Evolutionary conservation across 2,888 invertebrate species (phyloP), one percentile per base, ranked within the genome.

Genomic region (Azorinus chamasolen): DNA sequence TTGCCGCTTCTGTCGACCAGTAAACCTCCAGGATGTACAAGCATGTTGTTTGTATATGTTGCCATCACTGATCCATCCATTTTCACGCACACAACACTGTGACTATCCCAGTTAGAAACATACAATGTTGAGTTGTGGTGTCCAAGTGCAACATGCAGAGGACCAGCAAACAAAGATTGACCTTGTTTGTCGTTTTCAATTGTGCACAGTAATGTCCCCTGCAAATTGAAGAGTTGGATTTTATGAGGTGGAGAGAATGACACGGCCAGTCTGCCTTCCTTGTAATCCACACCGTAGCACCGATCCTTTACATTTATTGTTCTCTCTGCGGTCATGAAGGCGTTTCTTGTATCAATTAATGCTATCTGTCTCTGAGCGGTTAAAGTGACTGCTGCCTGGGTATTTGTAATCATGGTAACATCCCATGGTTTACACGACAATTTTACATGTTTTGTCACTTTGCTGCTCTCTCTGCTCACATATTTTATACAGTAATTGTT

Each of bases 401-500:
- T n/a, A n/a, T n/a, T n/a, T n/a, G n/a, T n/a, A n/a, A n/a, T n/a
- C n/a, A n/a, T n/a, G n/a, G n/a, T n/a, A n/a, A n/a, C n/a, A n/a
- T n/a, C n/a, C n/a, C n/a, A n/a, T n/a, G n/a, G n/a, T 12, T 20
- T 6, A 18, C n/a, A n/a, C n/a, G n/a, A n/a, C n/a, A n/a, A n/a
- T n/a, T n/a, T n/a, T n/a, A n/a, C n/a, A n/a, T n/a, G n/a, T n/a
- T n/a, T n/a, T n/a, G n/a, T n/a, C n/a, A n/a, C n/a, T n/a, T n/a
- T n/a, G n/a, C n/a, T n/a, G n/a, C 20, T 54, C 1, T 32, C 16
- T 18, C n/a, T 14, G n/a, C 39, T 20, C 20, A 54, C 5, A 10
- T 18, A 5, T 37, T 54, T 54, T n/a, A 54, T 39, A 25, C 54
- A 18, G 27, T 4, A 14, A 39, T 54, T 54, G 18, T 32, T n/a